Base-by-base conservation (phyloP, 2,113 vertebrate species). In the Panurus biarmicus region DNA sequence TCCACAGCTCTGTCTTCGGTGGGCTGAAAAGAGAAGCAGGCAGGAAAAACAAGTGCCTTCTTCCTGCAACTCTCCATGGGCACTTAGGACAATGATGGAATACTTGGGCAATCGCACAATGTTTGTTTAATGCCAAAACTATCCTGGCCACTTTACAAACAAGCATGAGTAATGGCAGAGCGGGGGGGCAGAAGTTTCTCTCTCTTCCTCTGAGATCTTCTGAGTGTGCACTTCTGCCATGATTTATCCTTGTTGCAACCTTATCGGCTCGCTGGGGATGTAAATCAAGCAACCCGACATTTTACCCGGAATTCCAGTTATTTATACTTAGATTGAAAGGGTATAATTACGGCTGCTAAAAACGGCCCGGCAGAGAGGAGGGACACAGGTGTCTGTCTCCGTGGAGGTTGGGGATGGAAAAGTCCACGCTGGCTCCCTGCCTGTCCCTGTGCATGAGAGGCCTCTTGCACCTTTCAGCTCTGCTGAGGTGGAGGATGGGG, bases 241-340 rank as follows among this genome's bases (percentile, higher is more conserved):
- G 88, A 94, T 96, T 96, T 96, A 92, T 96, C 95, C 95, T 95
- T 85, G 71, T 82, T 31, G 78, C 94, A 91, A 88, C 92, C 94
- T 92, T 71, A 90, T 93, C 62, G 79, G 74, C 88, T 80, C 25
- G 0, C 94, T 47, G 83, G 90, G 88, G 90, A 85, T 88, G 94
- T 94, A 96, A 94, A 96, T 95, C 88, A 93, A 84, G 86, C 72
- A 12, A 35, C 31, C 88, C 79, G 62, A 70, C 75, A 5, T 62
- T 93, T 71, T 90, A 66, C 94, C 94, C 95, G 85, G 94, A 95
- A 94, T 94, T 67, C 96, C 96, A 93, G 86, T 88, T 96, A 90
- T 94, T 94, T 96, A 86, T 92, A 67, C 83, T n/a, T 21, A 71
- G 88, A 80, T 80, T 80, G 92, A 72, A 75, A 93, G 96, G 92